phyloP scores from a whole-genome alignment of 2,797 vertebrate species.

The Scolopax rusticola region DNA sequence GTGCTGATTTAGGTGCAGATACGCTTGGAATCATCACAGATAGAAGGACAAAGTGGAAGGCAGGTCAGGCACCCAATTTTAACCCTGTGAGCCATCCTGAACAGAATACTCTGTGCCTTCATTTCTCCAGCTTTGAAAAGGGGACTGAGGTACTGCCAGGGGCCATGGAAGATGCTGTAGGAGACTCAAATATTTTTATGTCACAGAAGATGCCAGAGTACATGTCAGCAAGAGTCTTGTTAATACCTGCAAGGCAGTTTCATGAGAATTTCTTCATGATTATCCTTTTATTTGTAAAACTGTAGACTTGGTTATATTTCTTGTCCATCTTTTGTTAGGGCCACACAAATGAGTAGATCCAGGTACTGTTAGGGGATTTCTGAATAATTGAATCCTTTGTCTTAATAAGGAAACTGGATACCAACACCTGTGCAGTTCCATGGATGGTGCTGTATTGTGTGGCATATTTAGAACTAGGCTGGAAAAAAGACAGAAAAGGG shows the following conservation, averaged over 20 bases:
- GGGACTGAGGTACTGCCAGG: not conserved
- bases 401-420: not conserved
- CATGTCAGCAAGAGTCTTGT: not conserved
- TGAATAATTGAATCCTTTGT: not conserved
- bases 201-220: not conserved
- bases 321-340: not conserved
- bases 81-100: not conserved
- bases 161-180: not conserved
- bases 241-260: not conserved
- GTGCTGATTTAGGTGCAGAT: not conserved
- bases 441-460: not conserved
- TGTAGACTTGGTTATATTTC: not conserved
- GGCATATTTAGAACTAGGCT: not conserved
- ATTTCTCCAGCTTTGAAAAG: not conserved
- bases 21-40: not conserved
- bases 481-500: not conserved
- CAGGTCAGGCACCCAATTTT: not conserved
- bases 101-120: not conserved
- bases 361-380: not conserved
- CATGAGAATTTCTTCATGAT: not conserved
- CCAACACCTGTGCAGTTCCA: not conserved
- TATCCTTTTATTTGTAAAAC: not conserved
- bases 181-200: not conserved
- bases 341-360: not conserved
- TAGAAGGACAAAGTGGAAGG: not conserved